Evolutionary conservation across 1,140 invertebrate species (phyloP).

Genomic region (Armadillidium nasatum): DNA sequence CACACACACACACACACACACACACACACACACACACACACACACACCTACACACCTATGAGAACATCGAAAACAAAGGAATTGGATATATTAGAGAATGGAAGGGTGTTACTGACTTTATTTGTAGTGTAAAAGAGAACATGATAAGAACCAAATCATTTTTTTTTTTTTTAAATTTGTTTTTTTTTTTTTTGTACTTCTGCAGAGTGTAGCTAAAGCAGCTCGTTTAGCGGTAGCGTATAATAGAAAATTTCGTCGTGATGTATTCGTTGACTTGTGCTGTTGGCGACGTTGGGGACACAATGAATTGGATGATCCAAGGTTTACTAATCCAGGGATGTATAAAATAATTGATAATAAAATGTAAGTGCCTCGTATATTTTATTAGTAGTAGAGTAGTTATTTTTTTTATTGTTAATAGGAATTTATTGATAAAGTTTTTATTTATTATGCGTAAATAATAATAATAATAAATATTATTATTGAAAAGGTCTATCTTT

Average conservation of each 20-base stretch:
- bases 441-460: no score
- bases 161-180: neutral
- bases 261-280: slow-evolving; percentile 88
- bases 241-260: slow-evolving; percentile 80
- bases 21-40: no score
- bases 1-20: no score
- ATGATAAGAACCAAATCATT: neutral
- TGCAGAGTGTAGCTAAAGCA: slow-evolving; percentile 67
- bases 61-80: neutral
- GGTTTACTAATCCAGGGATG: slow-evolving; percentile 88
- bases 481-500: no score
- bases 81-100: neutral
- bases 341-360: slow-evolving; percentile 73
- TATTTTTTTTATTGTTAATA: no score
- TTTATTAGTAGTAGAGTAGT: no score
- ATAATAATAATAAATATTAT: no score
- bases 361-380: slow-evolving; percentile 52
- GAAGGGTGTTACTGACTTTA: neutral
- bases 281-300: slow-evolving; percentile 90
- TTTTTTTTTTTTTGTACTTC: neutral
- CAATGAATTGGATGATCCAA: slow-evolving; percentile 96
- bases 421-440: no score
- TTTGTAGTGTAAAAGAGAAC: neutral
- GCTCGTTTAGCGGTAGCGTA: slow-evolving; percentile 81
- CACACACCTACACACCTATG: no score